Percentiles rank a stretch among this genome's conserved stretches.
Evolutionary conservation across 2,113 vertebrate genomes (phyloP).

Genomic region (Saimiri boliviensis): DNA sequence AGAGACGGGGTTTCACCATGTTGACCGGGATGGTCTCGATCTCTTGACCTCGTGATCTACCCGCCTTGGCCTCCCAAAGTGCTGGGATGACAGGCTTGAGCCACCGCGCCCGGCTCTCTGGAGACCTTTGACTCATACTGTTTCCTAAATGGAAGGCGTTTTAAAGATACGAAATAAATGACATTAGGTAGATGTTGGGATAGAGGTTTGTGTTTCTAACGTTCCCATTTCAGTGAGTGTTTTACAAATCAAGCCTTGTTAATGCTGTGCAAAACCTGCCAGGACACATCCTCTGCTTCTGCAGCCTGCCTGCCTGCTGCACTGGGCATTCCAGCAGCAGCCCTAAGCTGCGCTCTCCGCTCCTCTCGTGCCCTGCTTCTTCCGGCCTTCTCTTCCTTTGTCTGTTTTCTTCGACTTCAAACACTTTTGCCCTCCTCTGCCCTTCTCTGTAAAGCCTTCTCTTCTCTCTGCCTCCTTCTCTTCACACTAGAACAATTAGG

Average conservation of each 20-base stretch:
- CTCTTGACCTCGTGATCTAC: too few relatives aligned
- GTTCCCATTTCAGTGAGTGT: background rate
- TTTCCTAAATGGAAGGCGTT: background rate
- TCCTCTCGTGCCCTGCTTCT: background rate
- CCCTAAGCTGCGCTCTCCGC: background rate
- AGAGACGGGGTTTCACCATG: too few relatives aligned
- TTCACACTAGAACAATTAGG: background rate
- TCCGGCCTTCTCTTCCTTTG: background rate
- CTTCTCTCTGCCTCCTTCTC: background rate
- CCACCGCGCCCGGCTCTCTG: too few relatives aligned
- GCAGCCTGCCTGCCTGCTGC: fast-evolving
- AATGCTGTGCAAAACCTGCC: background rate
- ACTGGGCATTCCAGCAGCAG: background rate
- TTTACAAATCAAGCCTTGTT: background rate
- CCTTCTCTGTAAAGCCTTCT: background rate
- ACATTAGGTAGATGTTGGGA: background rate
- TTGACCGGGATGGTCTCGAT: too few relatives aligned
- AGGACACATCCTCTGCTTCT: fast-evolving
- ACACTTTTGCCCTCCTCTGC: background rate
- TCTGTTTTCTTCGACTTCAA: background rate
- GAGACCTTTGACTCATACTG: background rate
- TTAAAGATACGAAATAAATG: background rate
- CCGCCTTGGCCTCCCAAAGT: too few relatives aligned
- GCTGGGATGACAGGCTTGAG: too few relatives aligned
- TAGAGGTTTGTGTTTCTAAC: fast-evolving